Percentiles rank a stretch among this genome's conserved stretches.
These are phyloP conservation scores for Tauraco erythrolophus DNA, from an alignment of 2,113 vertebrate genomes.

Conservation along the genomic window DNA sequence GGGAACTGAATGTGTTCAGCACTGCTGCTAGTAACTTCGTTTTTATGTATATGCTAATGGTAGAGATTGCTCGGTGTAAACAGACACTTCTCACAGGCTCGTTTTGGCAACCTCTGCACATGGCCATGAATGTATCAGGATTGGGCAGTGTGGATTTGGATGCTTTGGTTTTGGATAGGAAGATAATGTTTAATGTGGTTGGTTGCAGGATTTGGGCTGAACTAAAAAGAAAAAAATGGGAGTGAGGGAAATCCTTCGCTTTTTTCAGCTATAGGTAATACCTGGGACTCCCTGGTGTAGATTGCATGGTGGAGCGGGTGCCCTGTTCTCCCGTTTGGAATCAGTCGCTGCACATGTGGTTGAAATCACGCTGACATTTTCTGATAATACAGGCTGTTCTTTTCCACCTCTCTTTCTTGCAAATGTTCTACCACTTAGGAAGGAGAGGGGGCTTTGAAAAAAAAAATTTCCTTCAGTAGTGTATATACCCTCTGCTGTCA, in stretches of 20 bases:
- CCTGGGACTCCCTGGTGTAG: not conserved
- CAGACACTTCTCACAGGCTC: not conserved
- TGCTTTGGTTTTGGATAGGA: not conserved
- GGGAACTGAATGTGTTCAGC: not conserved
- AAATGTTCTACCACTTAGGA: not conserved
- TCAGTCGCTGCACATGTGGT: not conserved
- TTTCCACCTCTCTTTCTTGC: not conserved
- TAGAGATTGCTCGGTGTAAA: not conserved
- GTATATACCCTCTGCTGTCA: not conserved
- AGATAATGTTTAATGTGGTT: not conserved
- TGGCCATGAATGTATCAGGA: not conserved
- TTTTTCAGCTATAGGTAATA: not conserved
- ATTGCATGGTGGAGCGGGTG: not conserved
- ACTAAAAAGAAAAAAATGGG: not conserved
- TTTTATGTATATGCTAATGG: not conserved
- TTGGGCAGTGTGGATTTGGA: not conserved
- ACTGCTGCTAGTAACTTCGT: not conserved
- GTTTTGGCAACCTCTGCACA: not conserved
- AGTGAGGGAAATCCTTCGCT: not conserved
- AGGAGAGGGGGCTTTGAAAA: not conserved
- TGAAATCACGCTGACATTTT: not conserved
- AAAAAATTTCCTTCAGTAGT: not conserved
- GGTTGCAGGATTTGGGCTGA: not conserved
- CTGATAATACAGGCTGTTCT: not conserved
- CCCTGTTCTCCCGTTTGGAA: not conserved